Percentiles rank a stretch among this genome's conserved stretches.
phyloP scores from a whole-genome alignment of 1,140 invertebrate genomes.

The Drosophila chauvacae region DNA sequence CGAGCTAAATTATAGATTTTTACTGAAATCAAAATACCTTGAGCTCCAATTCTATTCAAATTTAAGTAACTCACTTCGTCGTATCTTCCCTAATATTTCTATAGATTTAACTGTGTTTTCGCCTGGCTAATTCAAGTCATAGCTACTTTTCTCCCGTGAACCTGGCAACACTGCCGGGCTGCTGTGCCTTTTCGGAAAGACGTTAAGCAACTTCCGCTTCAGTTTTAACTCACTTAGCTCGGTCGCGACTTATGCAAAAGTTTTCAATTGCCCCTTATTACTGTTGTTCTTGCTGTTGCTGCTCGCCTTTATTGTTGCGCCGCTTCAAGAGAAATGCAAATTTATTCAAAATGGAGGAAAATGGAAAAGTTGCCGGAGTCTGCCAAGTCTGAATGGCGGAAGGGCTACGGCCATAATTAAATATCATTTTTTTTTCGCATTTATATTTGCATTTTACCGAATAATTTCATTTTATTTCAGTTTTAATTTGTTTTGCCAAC shows the following conservation, averaged over 20 bases:
- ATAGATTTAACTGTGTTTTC: background rate
- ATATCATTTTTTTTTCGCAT: constrained; percentile 76
- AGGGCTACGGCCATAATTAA: constrained; percentile 69
- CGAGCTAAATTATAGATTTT: background rate
- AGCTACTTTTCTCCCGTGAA: constrained; percentile 4
- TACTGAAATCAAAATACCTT: background rate
- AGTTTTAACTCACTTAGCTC: constrained; percentile 72
- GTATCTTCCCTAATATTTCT: too few relatives aligned
- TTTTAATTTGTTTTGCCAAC: constrained; percentile 45
- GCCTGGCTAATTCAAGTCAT: background rate
- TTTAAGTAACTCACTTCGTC: background rate
- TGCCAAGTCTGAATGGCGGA: constrained; percentile 49
- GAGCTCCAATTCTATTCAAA: background rate
- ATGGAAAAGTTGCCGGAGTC: constrained; percentile 58
- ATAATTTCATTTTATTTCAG: constrained; percentile 62
- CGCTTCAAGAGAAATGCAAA: constrained; percentile 75
- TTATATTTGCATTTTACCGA: constrained; percentile 71
- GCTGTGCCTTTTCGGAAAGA: constrained; percentile 5
- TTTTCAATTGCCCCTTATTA: constrained; percentile 79
- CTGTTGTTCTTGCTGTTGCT: constrained; percentile 55
- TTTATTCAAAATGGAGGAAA: constrained; percentile 76
- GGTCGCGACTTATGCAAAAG: constrained; percentile 77
- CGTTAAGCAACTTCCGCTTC: constrained; percentile 55
- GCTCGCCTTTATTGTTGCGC: constrained; percentile 37
- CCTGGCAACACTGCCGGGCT: background rate